Base-by-base conservation (phyloP, 2,113 vertebrate genomes). In the Xyliphius kryptos region DNA sequence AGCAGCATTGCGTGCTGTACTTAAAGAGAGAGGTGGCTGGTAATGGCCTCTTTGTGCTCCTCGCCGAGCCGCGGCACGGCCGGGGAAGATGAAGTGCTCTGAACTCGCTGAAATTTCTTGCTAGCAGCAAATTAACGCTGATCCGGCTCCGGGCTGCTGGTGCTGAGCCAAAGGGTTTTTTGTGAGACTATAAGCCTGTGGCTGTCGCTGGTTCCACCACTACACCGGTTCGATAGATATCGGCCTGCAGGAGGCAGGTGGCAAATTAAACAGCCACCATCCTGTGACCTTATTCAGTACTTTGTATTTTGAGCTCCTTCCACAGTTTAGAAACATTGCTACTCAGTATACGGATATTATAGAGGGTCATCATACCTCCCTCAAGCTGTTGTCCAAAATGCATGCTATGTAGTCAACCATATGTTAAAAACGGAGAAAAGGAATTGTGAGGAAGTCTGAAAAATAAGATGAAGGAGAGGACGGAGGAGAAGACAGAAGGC, bases 41-140 rank as follows among this genome's bases (percentile, higher is more conserved):
- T 40, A 36, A 63, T 61, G 63, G 53, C 52, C 41, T 71, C 60
- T 55, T 47, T 64, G 52, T 64, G 41, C 51, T 54, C 21, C 41
- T 14, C 54, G 51, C 61, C 40, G 46, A 54, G 50, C 20, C 15
- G 38, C 22, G 12, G 38, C 15, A 1, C 21, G 50, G 49, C 61
- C 44, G 61, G 36, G 26, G 51, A 64, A 64, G 61, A 53, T 51
- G 51, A 51, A 43, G 40, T 6, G 51, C 16, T 63, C 17, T 16
- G 61, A 19, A 36, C 51, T 16, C 32, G 9, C 16, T 32, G 51
- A 64, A 22, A 46, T 55, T 64, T 64, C 15, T 55, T 44, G 51
- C 61, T 46, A 13, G 61, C 51, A 47, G 61, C 61, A 55, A 64
- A 64, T 64, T 64, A 64, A 15, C 48, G 15, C 41, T 46, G 51